Percentiles rank a stretch among this genome's conserved stretches.
phyloP scores from a whole-genome alignment of 2,888 invertebrate species.

The Gnatocerus cornutus region DNA sequence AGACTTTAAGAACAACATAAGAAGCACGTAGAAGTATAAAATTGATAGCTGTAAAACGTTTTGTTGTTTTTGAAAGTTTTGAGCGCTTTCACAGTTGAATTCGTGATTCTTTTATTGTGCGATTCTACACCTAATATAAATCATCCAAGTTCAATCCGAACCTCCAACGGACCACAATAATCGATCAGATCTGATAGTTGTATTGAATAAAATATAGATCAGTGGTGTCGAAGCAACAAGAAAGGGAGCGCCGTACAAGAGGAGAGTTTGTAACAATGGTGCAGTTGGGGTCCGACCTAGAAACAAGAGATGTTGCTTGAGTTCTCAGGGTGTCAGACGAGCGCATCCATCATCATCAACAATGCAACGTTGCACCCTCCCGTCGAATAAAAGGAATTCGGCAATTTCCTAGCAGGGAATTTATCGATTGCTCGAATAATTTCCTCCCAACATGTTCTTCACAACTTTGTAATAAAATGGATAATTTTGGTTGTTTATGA shows the following conservation, averaged over 20 bases:
- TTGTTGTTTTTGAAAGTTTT: no score
- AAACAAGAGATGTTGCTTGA: slow-evolving; percentile 58
- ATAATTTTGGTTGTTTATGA: slow-evolving; percentile 7
- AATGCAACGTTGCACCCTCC: slow-evolving; percentile 61
- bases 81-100: no score
- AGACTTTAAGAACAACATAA: no score
- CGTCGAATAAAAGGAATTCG: slow-evolving; percentile 51
- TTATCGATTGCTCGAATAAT: slow-evolving; percentile 43
- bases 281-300: slow-evolving; percentile 55
- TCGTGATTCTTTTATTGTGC: no score
- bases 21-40: no score
- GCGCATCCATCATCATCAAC: slow-evolving; percentile 64
- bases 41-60: no score
- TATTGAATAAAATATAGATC: slow-evolving; percentile 51
- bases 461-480: slow-evolving; percentile 9
- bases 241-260: slow-evolving; percentile 42
- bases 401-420: slow-evolving; percentile 45
- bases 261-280: slow-evolving; percentile 44
- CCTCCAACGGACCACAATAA: slow-evolving; percentile 12
- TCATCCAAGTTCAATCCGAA: not conserved
- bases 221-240: slow-evolving; percentile 45
- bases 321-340: slow-evolving; percentile 63
- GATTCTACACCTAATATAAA: not conserved
- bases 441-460: slow-evolving; percentile 16
- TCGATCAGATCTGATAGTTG: slow-evolving; percentile 39